Evolutionary conservation across 2,888 invertebrate genomes (phyloP).

Genomic region (Tenthredo distinguenda): DNA sequence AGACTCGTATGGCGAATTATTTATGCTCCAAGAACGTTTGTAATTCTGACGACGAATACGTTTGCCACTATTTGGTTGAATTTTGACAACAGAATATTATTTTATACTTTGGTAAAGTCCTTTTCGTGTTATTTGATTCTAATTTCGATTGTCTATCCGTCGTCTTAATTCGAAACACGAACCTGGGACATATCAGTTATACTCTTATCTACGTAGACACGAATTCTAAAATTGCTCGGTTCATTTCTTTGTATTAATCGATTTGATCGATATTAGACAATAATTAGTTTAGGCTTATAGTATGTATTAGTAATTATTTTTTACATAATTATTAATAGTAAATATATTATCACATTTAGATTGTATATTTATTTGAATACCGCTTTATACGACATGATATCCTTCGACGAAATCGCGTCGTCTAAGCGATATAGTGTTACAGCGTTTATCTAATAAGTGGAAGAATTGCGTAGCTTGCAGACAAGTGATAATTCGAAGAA

Average conservation of each 20-base stretch:
- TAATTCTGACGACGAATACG: neutral
- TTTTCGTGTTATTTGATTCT: neutral
- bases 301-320: slow-evolving; percentile 53
- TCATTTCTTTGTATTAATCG: slow-evolving; percentile 53
- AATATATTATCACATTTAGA: slow-evolving; percentile 78
- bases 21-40: neutral
- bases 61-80: neutral
- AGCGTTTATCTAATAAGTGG: too few species aligned
- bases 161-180: neutral
- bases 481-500: neutral
- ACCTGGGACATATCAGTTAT: neutral
- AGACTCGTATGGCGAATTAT: slow-evolving; percentile 18
- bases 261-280: slow-evolving; percentile 54
- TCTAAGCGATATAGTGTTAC: neutral
- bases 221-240: slow-evolving; percentile 59
- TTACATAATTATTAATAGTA: slow-evolving; percentile 73
- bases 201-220: slow-evolving; percentile 53
- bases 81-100: neutral
- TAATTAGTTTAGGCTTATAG: slow-evolving; percentile 63
- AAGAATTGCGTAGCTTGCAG: neutral
- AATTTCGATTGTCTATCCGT: neutral
- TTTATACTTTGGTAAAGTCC: neutral
- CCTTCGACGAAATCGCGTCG: slow-evolving; percentile 60
- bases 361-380: slow-evolving; percentile 77
- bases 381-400: slow-evolving; percentile 58